Conservation (phyloP, 1,140 invertebrate genomes). For the Sinonovacula constricta region DNA sequence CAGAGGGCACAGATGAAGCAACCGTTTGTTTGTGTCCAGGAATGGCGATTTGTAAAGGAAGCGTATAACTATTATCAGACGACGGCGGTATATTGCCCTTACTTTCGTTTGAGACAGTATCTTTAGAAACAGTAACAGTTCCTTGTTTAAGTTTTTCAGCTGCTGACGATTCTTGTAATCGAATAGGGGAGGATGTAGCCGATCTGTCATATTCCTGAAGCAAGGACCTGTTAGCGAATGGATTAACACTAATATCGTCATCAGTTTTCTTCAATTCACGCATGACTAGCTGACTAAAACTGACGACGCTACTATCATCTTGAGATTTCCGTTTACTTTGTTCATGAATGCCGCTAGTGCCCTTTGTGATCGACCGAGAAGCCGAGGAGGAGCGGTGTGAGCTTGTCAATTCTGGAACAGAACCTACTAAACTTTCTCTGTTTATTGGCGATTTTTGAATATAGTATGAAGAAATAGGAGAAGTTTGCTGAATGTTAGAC, state of each 20-base stretch:
- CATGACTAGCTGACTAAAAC: conserved; percentile 39
- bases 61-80: conserved; percentile 14
- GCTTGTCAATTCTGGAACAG: too few relatives aligned
- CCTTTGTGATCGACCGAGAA: conserved; percentile 43
- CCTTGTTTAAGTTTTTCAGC: not conserved
- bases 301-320: not conserved
- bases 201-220: conserved; percentile 45
- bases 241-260: conserved; percentile 27
- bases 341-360: conserved; percentile 40
- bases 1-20: not conserved
- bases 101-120: not conserved
- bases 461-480: too few relatives aligned
- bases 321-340: not conserved
- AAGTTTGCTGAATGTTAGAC: too few relatives aligned
- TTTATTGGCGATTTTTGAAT: too few relatives aligned
- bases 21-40: conserved; percentile 39
- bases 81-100: not conserved
- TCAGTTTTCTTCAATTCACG: conserved; percentile 45
- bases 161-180: not conserved
- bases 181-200: conserved; percentile 24
- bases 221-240: conserved; percentile 39
- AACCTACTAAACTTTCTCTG: too few relatives aligned
- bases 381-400: not conserved
- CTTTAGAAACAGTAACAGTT: not conserved
- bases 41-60: conserved; percentile 51